Conservation (phyloP, 2,888 invertebrate species). For the Eupithecia pulchellata region DNA sequence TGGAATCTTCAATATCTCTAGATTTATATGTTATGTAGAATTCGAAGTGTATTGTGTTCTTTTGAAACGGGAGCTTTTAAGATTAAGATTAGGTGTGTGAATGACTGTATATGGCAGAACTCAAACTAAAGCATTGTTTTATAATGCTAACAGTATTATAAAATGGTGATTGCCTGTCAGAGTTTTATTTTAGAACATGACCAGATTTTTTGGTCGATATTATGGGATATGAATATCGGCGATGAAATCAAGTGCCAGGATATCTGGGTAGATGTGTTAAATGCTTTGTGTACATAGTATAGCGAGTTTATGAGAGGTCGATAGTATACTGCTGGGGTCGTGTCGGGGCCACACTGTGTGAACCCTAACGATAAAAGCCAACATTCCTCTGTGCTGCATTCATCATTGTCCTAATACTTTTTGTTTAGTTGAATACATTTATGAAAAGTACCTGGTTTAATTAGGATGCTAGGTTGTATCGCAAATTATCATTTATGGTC, state of each 20-base stretch:
- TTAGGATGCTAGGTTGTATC: constrained; percentile 85
- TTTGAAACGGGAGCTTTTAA: constrained; percentile 46
- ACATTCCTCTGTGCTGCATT: constrained; percentile 85
- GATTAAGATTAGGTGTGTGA: constrained; percentile 28
- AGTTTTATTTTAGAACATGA: constrained; percentile 45
- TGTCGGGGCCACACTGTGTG: constrained; percentile 30
- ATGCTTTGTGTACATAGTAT: constrained; percentile 32
- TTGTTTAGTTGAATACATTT: constrained; percentile 78
- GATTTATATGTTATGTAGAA: constrained; percentile 37
- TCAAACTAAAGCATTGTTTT: constrained; percentile 52
- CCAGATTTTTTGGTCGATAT: constrained; percentile 44
- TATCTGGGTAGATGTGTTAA: constrained; percentile 26
- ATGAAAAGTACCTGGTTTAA: constrained; percentile 85
- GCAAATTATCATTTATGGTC: constrained; percentile 83
- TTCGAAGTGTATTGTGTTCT: constrained; percentile 41
- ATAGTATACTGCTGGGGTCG: constrained; percentile 23
- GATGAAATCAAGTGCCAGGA: constrained; percentile 27
- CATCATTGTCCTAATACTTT: constrained; percentile 73
- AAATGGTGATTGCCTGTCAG: constrained; percentile 58
- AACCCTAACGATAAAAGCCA: constrained; percentile 69
- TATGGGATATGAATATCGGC: constrained; percentile 31
- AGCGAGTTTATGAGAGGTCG: constrained; percentile 32
- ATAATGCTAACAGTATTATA: constrained; percentile 73
- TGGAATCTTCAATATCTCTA: constrained; percentile 34
- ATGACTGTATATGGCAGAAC: constrained; percentile 44